These are phyloP conservation scores for Neodon shergylaensis DNA, from an alignment of 2,113 vertebrate species.

Conservation along the genomic window DNA sequence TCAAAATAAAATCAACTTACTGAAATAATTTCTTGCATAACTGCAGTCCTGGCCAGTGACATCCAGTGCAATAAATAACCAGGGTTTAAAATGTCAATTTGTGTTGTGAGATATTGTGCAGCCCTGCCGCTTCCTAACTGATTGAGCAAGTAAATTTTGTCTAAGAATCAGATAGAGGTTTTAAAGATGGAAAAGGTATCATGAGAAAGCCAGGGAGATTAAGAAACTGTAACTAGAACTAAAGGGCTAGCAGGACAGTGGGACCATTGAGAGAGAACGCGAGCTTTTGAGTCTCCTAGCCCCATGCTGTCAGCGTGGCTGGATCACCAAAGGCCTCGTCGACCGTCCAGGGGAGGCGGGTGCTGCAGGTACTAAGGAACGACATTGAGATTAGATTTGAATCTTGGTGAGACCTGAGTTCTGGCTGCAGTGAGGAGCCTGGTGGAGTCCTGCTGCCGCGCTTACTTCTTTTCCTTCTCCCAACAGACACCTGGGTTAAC, in stretches of 20 bases:
- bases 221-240: conserved; percentile 11
- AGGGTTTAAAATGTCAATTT: conserved; percentile 42
- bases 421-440: neutral
- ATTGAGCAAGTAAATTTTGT: neutral
- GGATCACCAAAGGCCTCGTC: neutral
- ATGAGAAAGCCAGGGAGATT: neutral
- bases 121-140: conserved; percentile 12
- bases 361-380: neutral
- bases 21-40: conserved; percentile 8
- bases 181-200: conserved; percentile 70
- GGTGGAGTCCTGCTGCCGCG: neutral
- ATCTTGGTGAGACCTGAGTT: conserved; percentile 1
- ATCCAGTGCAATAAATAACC: neutral
- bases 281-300: neutral
- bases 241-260: neutral
- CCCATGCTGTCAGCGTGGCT: neutral
- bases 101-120: conserved; percentile 3
- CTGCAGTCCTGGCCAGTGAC: neutral
- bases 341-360: no score
- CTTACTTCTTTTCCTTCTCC: conserved; percentile 54
- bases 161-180: neutral
- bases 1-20: conserved; percentile 24
- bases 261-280: neutral
- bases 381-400: neutral
- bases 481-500: conserved; percentile 83